Percentiles rank a stretch among this genome's conserved stretches.
These are phyloP conservation scores for Hozukius guyotensis DNA, from an alignment of 2,797 vertebrate genomes.

Conservation along the genomic window DNA sequence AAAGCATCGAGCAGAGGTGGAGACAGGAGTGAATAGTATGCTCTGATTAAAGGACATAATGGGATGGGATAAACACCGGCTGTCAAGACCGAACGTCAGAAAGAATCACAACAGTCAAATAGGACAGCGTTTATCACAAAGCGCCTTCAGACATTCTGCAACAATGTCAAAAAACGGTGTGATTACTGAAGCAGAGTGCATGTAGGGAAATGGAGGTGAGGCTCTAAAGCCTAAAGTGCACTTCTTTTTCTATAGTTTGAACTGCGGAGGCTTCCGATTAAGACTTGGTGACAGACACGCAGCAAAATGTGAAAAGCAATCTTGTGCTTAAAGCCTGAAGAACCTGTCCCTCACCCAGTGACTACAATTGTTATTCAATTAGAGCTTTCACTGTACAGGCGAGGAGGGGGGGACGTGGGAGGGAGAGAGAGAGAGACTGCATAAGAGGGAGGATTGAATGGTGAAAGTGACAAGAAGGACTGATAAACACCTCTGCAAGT, in stretches of 20 bases:
- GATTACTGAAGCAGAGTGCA: slow-evolving; percentile 27
- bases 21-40: slow-evolving; percentile 18
- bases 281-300: slow-evolving; percentile 45
- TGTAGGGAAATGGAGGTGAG: slow-evolving; percentile 17
- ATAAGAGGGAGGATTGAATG: slow-evolving; percentile 7
- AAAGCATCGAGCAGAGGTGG: background rate
- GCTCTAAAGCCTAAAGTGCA: slow-evolving; percentile 25
- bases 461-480: slow-evolving; percentile 8
- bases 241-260: slow-evolving; percentile 26
- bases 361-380: slow-evolving; percentile 68
- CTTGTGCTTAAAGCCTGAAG: slow-evolving; percentile 39
- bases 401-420: background rate
- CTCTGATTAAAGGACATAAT: slow-evolving; percentile 44
- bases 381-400: slow-evolving; percentile 54
- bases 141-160: slow-evolving; percentile 16
- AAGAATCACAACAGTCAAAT: slow-evolving; percentile 42
- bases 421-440: slow-evolving; percentile 13
- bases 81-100: slow-evolving; percentile 35
- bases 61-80: slow-evolving; percentile 46
- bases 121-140: slow-evolving; percentile 26
- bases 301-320: slow-evolving; percentile 44
- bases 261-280: slow-evolving; percentile 39
- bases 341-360: slow-evolving; percentile 38
- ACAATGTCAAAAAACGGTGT: slow-evolving; percentile 22
- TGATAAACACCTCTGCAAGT: slow-evolving; percentile 39